A percentile compares a stretch with the other conserved stretches of the same genome.
Evolutionary conservation across 2,797 vertebrate species (phyloP).

Genomic region (Helostoma temminkii): DNA sequence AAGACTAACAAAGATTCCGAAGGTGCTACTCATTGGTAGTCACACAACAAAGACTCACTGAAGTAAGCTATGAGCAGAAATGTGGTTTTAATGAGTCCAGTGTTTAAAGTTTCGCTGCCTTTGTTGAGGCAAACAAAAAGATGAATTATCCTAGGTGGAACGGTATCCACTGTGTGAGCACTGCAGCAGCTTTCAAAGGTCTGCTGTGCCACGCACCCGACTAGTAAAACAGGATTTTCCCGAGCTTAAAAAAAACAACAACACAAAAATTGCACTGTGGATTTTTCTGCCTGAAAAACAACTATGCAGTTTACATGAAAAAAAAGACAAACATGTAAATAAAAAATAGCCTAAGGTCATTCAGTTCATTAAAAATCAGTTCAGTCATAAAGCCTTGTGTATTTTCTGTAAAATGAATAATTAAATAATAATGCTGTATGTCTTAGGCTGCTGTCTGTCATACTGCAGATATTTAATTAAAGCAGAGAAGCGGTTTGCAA

Average conservation of each 20-base stretch:
- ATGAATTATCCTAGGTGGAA: conserved; percentile 47
- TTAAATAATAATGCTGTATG: no score
- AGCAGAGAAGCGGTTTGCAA: no score
- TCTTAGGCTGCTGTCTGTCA: no score
- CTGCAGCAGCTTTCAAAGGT: conserved; percentile 35
- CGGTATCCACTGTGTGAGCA: conserved; percentile 5
- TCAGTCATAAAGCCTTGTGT: no score
- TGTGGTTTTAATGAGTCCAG: conserved; percentile 68
- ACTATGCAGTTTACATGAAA: conserved; percentile 48
- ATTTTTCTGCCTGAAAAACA: conserved; percentile 68
- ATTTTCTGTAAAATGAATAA: no score
- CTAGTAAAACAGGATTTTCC: conserved; percentile 65
- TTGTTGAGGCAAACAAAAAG: conserved; percentile 49
- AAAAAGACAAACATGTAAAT: conserved; percentile 42
- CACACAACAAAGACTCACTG: conserved; percentile 15
- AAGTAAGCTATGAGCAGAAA: conserved; percentile 47
- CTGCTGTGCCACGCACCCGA: conserved; percentile 45
- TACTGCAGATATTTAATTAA: no score
- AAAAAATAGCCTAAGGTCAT: conserved; percentile 59
- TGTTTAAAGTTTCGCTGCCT: conserved; percentile 64
- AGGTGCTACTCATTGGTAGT: no score
- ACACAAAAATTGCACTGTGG: conserved; percentile 56
- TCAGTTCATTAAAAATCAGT: no score
- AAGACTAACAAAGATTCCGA: conserved; percentile 33
- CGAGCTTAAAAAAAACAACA: conserved; percentile 55